Evolutionary conservation across 2,888 invertebrate genomes (phyloP), one percentile per base, ranked within the genome.

Genomic region (Cataglyphis livida): DNA sequence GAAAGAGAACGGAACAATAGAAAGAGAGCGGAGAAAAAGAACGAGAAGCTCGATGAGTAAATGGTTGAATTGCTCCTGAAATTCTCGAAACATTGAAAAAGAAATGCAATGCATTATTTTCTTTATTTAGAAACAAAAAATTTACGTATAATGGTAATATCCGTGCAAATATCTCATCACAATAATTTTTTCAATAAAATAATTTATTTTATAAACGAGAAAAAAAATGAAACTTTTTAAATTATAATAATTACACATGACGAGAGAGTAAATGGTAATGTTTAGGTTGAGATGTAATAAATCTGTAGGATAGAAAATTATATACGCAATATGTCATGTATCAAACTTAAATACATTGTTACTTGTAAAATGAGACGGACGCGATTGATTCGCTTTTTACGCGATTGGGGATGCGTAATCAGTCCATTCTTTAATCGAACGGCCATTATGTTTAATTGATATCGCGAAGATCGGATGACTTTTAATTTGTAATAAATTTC

Each of bases 401-500:
- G 6, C 35, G 35, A 35, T 35, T 76, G 51, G 35, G 57, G 83
- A 84, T 85, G 70, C 84, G 82, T 74, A 82, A 84, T 84, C 85
- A 81, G n/a, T 83, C 64, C 70, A 65, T 85, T 76, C 65, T 65
- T 84, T 75, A 62, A 84, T 87, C 81, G 83, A 61, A 57, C 61
- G 44, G 66, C 82, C 28, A 84, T 73, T 85, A 87, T 88, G 91
- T 92, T 93, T 93, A 93, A 93, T 93, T 93, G 92, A 93, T 93
- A 93, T 93, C 91, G 88, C 88, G 88, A 86, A 70, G 85, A 73
- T 86, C 88, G 87, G 86, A 85, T 84, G 90, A 90, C 89, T 91
- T 89, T 92, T 92, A 92, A 93, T 92, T 90, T 90, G 90, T 91
- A 92, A 93, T 93, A 93, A 93, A 93, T 93, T 93, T 92, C 90